A percentile compares a stretch with the other conserved stretches of the same genome.
These are phyloP conservation scores for Papilio polytes DNA, from an alignment of 1,140 invertebrate genomes.

Conservation along the genomic window DNA sequence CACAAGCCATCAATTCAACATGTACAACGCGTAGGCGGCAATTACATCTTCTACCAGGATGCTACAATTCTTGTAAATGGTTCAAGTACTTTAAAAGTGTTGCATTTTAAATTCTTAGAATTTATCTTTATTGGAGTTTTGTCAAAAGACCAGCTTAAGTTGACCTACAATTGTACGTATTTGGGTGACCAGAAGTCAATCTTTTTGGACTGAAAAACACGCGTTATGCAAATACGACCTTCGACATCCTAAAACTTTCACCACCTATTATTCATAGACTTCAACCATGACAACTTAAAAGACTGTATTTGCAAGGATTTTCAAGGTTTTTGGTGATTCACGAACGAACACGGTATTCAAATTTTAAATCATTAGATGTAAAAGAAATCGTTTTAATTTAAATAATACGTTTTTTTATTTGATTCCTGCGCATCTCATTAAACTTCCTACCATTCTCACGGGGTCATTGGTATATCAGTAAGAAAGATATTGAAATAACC, in stretches of 20 bases:
- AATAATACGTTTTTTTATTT: background rate
- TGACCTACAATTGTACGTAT: background rate
- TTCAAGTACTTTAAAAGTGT: slow-evolving; percentile 16
- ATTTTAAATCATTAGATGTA: background rate
- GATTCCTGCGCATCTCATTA: background rate
- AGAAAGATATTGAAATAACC: background rate
- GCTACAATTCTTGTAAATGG: slow-evolving; percentile 34
- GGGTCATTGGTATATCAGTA: background rate
- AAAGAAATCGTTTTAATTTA: background rate
- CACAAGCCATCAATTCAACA: slow-evolving; percentile 25
- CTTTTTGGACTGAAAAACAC: background rate
- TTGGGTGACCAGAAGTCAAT: background rate
- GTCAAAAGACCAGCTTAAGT: background rate
- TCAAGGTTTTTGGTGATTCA: background rate
- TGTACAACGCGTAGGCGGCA: slow-evolving; percentile 27
- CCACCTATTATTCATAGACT: background rate
- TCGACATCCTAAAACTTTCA: slow-evolving; percentile 31
- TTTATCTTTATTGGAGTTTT: background rate
- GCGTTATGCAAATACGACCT: slow-evolving; percentile 31
- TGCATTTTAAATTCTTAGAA: background rate
- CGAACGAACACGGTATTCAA: too few relatives aligned
- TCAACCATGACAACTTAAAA: background rate
- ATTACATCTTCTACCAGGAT: slow-evolving; percentile 25
- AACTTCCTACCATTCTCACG: background rate
- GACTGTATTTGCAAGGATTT: background rate